Evolutionary conservation across 1,140 invertebrate species (phyloP).

Genomic region (Heliconius melpomene): DNA sequence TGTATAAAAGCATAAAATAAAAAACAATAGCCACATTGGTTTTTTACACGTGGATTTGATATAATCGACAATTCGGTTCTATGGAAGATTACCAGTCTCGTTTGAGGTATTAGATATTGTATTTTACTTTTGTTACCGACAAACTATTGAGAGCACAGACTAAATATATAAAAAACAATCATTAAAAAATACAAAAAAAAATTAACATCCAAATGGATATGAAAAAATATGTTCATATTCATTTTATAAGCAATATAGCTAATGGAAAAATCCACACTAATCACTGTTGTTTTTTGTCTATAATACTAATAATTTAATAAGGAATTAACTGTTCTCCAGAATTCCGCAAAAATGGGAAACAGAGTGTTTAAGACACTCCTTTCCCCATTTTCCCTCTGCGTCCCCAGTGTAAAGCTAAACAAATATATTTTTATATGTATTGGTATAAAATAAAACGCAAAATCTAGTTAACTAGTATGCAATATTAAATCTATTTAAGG

Average conservation of each 20-base stretch:
- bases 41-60: neutral
- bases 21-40: constrained; percentile 16
- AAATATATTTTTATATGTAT: neutral
- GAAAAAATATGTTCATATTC: too few relatives aligned
- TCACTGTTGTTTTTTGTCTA: too few relatives aligned
- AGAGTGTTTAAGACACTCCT: too few relatives aligned
- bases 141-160: neutral
- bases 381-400: too few relatives aligned
- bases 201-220: too few relatives aligned
- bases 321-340: too few relatives aligned
- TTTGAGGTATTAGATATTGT: neutral
- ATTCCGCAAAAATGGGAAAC: too few relatives aligned
- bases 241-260: too few relatives aligned
- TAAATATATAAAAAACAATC: too few relatives aligned
- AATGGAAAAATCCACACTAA: too few relatives aligned
- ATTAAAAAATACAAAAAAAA: too few relatives aligned
- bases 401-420: neutral
- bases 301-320: too few relatives aligned
- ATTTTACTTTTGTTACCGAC: neutral
- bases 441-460: constrained; percentile 21
- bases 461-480: neutral
- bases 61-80: neutral
- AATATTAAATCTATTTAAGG: neutral
- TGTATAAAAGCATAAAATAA: constrained; percentile 29
- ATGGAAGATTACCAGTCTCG: neutral